Conservation (phyloP, 2,113 vertebrate species). For the Phaetusa simplex region DNA sequence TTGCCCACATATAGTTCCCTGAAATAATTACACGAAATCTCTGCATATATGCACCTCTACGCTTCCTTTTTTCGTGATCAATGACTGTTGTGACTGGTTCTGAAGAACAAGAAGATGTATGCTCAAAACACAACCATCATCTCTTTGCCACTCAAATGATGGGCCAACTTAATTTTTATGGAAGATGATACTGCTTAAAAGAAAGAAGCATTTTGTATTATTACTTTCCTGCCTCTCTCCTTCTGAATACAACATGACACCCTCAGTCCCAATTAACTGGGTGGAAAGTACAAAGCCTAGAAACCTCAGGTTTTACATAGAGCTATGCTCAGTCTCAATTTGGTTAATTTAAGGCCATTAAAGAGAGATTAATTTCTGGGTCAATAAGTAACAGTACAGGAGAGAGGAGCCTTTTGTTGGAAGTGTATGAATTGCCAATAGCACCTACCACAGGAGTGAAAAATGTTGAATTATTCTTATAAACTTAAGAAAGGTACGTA, state of each 20-base stretch:
- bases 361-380: not conserved
- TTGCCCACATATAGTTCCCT: not conserved
- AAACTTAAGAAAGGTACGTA: not conserved
- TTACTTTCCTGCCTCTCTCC: not conserved
- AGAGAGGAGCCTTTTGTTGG: not conserved
- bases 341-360: not conserved
- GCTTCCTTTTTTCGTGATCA: not conserved
- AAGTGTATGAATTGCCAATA: not conserved
- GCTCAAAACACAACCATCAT: not conserved
- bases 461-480: not conserved
- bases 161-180: not conserved
- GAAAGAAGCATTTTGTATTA: not conserved
- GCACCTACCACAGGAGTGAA: not conserved
- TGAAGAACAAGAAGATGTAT: not conserved
- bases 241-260: not conserved
- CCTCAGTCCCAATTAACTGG: not conserved
- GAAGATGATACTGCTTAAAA: not conserved
- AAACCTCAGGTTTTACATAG: not conserved
- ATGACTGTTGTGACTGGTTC: not conserved
- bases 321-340: not conserved
- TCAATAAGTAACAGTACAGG: not conserved
- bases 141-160: not conserved
- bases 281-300: not conserved
- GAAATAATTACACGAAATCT: not conserved
- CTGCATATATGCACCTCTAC: not conserved